phyloP scores from a whole-genome alignment of 2,797 vertebrate genomes.

The Amblyraja radiata region DNA sequence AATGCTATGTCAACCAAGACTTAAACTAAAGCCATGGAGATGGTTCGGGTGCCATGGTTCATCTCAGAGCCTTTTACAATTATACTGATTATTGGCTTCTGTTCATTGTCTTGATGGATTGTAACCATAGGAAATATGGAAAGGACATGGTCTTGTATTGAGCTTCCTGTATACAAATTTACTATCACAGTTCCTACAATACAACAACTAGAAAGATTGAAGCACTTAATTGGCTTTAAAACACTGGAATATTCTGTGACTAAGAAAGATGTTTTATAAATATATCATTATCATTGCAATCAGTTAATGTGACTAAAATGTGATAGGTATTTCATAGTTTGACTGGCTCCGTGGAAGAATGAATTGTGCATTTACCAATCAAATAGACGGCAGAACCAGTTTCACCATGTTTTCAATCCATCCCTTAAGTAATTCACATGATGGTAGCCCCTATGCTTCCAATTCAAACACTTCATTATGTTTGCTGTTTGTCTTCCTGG shows the following conservation, averaged over 20 bases:
- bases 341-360: not conserved
- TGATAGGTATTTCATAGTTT: not conserved
- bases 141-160: not conserved
- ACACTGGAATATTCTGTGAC: not conserved
- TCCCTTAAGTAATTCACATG: not conserved
- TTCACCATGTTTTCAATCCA: not conserved
- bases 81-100: too few relatives aligned
- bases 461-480: constrained; percentile 22
- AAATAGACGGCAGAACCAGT: not conserved
- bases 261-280: not conserved
- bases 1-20: too few relatives aligned
- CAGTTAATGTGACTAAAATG: not conserved
- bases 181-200: not conserved
- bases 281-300: not conserved
- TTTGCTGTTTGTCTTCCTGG: not conserved
- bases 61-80: too few relatives aligned
- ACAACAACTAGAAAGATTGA: not conserved
- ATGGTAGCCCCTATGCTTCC: not conserved
- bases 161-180: not conserved
- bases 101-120: too few relatives aligned
- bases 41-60: too few relatives aligned
- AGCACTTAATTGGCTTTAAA: not conserved
- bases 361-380: not conserved
- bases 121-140: too few relatives aligned
- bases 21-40: too few relatives aligned